Percentiles rank a stretch among this genome's conserved stretches.
Evolutionary conservation across 1,140 invertebrate species (phyloP).

Genomic region (Drosophila carrolli): DNA sequence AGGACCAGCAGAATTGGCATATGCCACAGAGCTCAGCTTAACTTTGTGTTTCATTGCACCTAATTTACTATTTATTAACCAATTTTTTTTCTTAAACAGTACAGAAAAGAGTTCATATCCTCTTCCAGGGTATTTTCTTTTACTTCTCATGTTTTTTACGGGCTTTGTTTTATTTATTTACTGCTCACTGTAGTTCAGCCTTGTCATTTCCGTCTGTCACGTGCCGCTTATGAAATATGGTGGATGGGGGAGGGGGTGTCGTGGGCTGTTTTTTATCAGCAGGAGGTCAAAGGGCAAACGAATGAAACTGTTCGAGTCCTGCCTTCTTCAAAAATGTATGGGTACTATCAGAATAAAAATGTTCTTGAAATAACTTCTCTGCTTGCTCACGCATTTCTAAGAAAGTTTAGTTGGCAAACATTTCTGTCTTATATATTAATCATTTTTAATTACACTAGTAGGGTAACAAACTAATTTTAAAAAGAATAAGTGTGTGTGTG

Average conservation of each 20-base stretch:
- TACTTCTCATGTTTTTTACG: background rate
- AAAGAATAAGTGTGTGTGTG: background rate
- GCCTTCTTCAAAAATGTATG: slow-evolving; percentile 6
- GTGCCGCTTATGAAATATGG: slow-evolving; percentile 41
- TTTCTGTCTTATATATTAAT: no score
- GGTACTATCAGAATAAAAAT: background rate
- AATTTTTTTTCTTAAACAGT: no score
- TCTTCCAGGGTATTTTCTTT: background rate
- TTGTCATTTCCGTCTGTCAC: slow-evolving; percentile 39
- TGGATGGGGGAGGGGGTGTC: background rate
- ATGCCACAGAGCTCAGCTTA: no score
- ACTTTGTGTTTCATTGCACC: background rate
- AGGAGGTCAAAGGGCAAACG: slow-evolving; percentile 26
- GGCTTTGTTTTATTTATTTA: slow-evolving; percentile 13
- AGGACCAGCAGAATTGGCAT: no score
- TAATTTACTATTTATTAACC: background rate
- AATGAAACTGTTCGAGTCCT: slow-evolving; percentile 4
- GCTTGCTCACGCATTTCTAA: background rate
- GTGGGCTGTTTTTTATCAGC: background rate
- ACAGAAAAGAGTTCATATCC: background rate
- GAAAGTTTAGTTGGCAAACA: no score
- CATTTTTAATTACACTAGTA: no score
- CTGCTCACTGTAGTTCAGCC: slow-evolving; percentile 15
- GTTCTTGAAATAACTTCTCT: background rate
- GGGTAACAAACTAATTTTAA: no score